Evolutionary conservation across 64 coral and sea anemone genomes (phyloP).

Genomic region (Montipora sp.): DNA sequence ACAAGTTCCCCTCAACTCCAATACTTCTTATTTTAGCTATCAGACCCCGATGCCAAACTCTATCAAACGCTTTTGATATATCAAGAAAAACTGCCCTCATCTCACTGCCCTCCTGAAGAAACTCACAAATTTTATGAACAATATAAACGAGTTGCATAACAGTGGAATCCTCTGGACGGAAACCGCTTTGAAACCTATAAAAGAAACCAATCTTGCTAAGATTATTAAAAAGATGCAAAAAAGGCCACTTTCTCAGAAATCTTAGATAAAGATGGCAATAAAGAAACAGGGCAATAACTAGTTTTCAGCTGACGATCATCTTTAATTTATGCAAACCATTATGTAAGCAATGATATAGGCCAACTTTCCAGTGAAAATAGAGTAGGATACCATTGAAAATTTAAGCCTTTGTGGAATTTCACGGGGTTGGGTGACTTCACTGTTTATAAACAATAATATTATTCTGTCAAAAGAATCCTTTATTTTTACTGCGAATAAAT

Average conservation of each 20-base stretch:
- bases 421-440: too few relatives aligned
- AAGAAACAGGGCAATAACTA: neutral
- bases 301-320: slow-evolving; percentile 5
- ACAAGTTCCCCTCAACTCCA: slow-evolving; percentile 9
- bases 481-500: too few relatives aligned
- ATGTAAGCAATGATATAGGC: too few relatives aligned
- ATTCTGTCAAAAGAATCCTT: too few relatives aligned
- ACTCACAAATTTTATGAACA: too few relatives aligned
- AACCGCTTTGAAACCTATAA: neutral
- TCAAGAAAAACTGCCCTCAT: neutral
- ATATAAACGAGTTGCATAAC: too few relatives aligned
- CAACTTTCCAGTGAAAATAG: too few relatives aligned
- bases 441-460: too few relatives aligned
- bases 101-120: too few relatives aligned
- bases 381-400: too few relatives aligned
- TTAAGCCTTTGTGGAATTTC: too few relatives aligned
- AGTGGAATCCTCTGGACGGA: neutral
- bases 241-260: slow-evolving; percentile 12
- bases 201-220: neutral
- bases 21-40: neutral
- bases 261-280: slow-evolving; percentile 18
- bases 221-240: neutral
- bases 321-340: neutral
- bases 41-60: neutral
- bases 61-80: neutral